Evolutionary conservation across 2,888 invertebrate species (phyloP), one percentile per base, ranked within the genome.

Genomic region (Harpalus rufipes): DNA sequence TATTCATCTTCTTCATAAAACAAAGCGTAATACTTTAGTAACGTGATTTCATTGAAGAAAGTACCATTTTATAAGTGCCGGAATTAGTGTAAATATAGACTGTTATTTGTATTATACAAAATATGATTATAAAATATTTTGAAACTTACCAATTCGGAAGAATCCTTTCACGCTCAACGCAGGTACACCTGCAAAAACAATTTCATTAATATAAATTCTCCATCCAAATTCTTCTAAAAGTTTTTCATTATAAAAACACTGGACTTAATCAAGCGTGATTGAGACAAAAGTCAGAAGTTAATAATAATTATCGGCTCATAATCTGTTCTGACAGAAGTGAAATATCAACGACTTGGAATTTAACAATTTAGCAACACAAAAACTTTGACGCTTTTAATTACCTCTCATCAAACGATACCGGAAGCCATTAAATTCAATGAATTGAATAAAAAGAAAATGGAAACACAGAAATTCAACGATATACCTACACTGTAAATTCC

Each of bases 321-420:
- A 44, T 51, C 72, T 16, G 72, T 74, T 10, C 51, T 41, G 41
- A 8, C 0, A 74, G 44, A 74, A 74, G 51, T 74, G 51, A 74
- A 74, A 74, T 44, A 74, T 51, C 72, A 74, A 16, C 16, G 44
- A 74, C 72, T 74, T 44, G 44, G 18, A 63, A 44, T 25, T 21
- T 74, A 74, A 74, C 72, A 74, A 74, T 74, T 74, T 74, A 74
- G 72, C 72, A 74, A 74, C 72, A 74, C 72, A 41, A 74, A 44
- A 74, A 74, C 72, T 68, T 68, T 18, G 72, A 51, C 72, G 72
- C 18, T 44, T 74, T 44, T 74, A 44, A 74, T 74, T 74, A 74
- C 72, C 72, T 74, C 72, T 44, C 12, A 51, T 74, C 44, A 44
- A 74, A 74, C 44, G 72, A 74, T 74, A 74, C 44, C 44, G 72